phyloP scores from a whole-genome alignment of 37 sponge, comb jelly and placozoan species.

The Aphrocallistes beatrix region DNA sequence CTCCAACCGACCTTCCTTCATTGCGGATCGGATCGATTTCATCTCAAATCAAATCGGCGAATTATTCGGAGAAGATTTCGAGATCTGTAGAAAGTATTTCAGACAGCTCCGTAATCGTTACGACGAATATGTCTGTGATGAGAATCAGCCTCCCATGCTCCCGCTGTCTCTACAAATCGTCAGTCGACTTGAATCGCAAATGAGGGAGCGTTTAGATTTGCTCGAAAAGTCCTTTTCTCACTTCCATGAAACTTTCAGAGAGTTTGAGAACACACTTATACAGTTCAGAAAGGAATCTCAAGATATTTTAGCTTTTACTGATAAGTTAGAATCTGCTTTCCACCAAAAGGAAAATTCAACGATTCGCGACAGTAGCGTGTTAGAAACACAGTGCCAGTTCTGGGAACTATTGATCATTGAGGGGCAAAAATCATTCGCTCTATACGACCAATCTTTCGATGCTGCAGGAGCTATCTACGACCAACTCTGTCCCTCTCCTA shows the following conservation, averaged over 20 bases:
- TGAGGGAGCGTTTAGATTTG: not conserved
- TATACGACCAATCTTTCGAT: not conserved
- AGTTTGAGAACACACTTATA: not conserved
- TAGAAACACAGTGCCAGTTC: not conserved
- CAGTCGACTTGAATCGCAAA: not conserved
- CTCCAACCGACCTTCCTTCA: not conserved
- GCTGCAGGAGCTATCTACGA: not conserved
- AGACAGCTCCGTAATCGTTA: not conserved
- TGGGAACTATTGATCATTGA: not conserved
- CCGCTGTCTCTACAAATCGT: not conserved
- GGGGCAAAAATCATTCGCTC: not conserved
- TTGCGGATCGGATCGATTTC: not conserved
- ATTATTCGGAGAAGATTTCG: not conserved
- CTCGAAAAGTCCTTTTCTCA: not conserved
- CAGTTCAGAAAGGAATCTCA: not conserved
- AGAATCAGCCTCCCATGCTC: not conserved
- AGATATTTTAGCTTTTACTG: not conserved
- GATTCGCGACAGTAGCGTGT: not conserved
- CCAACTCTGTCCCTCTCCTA: not conserved
- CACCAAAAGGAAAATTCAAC: not conserved
- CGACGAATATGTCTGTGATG: not conserved
- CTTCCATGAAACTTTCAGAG: not conserved
- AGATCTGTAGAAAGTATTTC: not conserved
- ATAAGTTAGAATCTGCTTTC: not conserved
- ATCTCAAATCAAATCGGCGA: not conserved